These are phyloP conservation scores for Micromys minutus DNA, from an alignment of 2,113 vertebrate genomes.

Conservation along the genomic window DNA sequence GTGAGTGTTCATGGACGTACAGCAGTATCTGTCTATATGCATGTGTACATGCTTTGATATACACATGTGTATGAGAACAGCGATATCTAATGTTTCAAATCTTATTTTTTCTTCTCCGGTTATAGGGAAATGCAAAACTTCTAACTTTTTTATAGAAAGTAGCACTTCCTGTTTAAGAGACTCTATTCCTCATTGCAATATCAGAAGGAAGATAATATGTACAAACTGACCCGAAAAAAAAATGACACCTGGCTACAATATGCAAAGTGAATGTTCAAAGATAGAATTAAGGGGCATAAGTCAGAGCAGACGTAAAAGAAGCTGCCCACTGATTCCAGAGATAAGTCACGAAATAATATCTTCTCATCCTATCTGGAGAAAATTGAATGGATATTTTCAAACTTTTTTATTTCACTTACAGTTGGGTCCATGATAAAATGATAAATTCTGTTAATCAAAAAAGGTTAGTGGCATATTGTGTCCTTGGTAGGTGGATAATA, in stretches of 20 bases:
- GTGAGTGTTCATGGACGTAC: not conserved
- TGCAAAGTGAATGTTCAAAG: constrained; percentile 60
- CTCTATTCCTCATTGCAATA: not conserved
- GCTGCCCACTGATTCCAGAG: constrained; percentile 32
- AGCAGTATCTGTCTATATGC: not conserved
- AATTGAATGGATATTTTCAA: constrained; percentile 61
- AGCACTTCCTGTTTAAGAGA: constrained; percentile 50
- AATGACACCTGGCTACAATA: constrained; percentile 49
- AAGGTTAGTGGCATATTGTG: constrained; percentile 71
- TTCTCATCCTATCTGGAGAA: constrained; percentile 51
- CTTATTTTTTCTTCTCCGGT: not conserved
- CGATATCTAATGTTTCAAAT: not conserved
- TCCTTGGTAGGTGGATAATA: constrained; percentile 65
- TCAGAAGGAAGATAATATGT: constrained; percentile 51
- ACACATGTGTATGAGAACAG: no score
- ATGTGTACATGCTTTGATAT: not conserved
- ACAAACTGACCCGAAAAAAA: constrained; percentile 49
- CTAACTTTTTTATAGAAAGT: constrained; percentile 49
- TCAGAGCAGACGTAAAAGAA: constrained; percentile 64
- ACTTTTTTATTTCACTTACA: constrained; percentile 65
- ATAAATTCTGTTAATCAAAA: constrained; percentile 69
- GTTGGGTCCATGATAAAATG: constrained; percentile 63
- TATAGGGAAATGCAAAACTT: constrained; percentile 40
- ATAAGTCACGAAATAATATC: constrained; percentile 20
- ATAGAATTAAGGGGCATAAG: constrained; percentile 57